These are phyloP conservation scores for Odiellus spinosus DNA, from an alignment of 2,888 invertebrate genomes.

Conservation along the genomic window DNA sequence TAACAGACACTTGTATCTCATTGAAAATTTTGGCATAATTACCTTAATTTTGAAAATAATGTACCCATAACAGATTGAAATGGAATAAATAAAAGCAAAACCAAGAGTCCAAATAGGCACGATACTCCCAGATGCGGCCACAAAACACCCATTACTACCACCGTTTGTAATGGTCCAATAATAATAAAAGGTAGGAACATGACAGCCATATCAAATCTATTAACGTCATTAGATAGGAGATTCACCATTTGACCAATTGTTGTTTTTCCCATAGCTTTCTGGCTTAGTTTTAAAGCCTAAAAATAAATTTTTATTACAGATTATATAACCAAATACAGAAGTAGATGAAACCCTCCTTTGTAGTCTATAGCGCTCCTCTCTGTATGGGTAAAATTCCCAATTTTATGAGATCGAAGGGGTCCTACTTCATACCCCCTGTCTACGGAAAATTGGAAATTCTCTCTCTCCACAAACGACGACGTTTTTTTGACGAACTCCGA, in stretches of 20 bases:
- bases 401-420: too few relatives aligned
- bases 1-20: too few relatives aligned
- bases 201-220: conserved; percentile 63
- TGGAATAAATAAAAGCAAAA: conserved; percentile 61
- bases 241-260: conserved; percentile 84
- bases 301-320: conserved; percentile 7
- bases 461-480: too few relatives aligned
- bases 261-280: conserved; percentile 65
- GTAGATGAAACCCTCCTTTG: too few relatives aligned
- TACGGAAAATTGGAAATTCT: too few relatives aligned
- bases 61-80: conserved; percentile 49
- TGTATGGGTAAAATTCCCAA: too few relatives aligned
- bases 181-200: conserved; percentile 77
- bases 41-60: conserved; percentile 38
- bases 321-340: too few relatives aligned
- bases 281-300: conserved; percentile 40
- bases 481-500: too few relatives aligned
- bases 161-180: conserved; percentile 70
- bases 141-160: conserved; percentile 61
- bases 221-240: conserved; percentile 83
- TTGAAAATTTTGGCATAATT: not conserved
- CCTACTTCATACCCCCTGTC: too few relatives aligned
- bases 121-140: conserved; percentile 54
- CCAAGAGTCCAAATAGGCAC: conserved; percentile 55
- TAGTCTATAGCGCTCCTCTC: too few relatives aligned